Conservation (phyloP, 2,888 invertebrate genomes). For the Pterostichus niger region DNA sequence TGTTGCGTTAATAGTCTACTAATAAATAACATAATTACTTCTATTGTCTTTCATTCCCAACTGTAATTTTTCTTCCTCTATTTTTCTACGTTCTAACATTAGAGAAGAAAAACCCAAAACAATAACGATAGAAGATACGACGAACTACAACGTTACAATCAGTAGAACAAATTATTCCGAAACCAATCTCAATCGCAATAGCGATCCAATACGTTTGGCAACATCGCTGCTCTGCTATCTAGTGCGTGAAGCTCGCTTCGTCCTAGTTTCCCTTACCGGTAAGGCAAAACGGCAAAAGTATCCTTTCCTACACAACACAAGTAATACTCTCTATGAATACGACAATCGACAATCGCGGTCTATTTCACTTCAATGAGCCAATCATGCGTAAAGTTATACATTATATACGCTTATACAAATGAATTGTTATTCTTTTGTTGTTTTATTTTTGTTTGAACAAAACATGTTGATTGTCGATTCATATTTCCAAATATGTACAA, state of each 20-base stretch:
- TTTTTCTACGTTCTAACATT: no score
- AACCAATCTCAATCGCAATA: constrained; percentile 9
- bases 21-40: constrained; percentile 11
- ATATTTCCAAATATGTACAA: not conserved
- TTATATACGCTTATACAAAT: not conserved
- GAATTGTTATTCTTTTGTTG: constrained; percentile 9
- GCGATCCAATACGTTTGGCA: constrained; percentile 49
- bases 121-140: not conserved
- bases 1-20: constrained; percentile 14
- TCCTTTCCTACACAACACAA: not conserved
- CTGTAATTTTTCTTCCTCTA: not conserved
- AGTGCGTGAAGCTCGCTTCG: constrained; percentile 59
- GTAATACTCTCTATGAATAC: not conserved
- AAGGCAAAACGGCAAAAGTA: constrained; percentile 27
- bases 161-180: constrained; percentile 3
- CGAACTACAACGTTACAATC: not conserved
- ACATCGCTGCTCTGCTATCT: constrained; percentile 41
- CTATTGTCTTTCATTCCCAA: not conserved
- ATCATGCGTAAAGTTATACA: not conserved
- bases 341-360: not conserved
- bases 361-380: constrained; percentile 5
- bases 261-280: constrained; percentile 34
- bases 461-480: not conserved
- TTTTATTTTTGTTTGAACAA: not conserved
- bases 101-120: not conserved